Base-by-base conservation (phyloP, 2,797 vertebrate genomes). In the Staurois parvus region DNA sequence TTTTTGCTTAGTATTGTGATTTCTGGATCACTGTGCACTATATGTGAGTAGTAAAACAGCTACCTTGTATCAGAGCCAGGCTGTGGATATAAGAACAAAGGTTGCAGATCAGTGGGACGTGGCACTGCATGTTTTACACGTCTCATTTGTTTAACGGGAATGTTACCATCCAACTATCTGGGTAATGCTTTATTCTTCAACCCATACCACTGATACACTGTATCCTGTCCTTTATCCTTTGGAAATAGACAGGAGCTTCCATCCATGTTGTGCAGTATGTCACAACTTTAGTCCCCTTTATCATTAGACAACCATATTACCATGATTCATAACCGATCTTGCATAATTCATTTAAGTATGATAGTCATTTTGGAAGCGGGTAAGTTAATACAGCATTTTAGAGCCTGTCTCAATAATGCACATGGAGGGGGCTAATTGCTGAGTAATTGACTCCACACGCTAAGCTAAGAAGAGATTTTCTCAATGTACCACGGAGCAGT, bases 401-500 rank as follows among this genome's bases (percentile, higher is more conserved):
- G 40, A 28, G 9, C 48, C 48, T 28, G 7, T 64, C 29, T 76
- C 3, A 24, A 67, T 62, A 34, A n/a, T 9, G 28, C 40, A 79
- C n/a, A 83, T 29, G 45, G 52, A 45, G 15, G 56, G 34, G 30
- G 52, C 32, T 42, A 37, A 74, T 81, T 74, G n/a, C 26, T 6
- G 40, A 34, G 26, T 56, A 59, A 68, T 68, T 76, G 66, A 52
- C 48, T 69, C 40, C 37, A 9, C 37, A n/a, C 56, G 26, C 28
- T 24, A 67, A 42, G 37, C 34, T 84, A 29, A 19, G 9, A 59
- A 26, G 62, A 29, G n/a, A 62, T 29, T 10, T 19, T 34, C n/a
- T 26, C 67, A 21, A 24, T 42, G 79, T 72, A n/a, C 67, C 74
- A 67, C 29, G 72, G 85, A 86, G 74, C 28, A 72, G 66, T 66